Evolutionary conservation across 1,140 invertebrate species (phyloP).

Genomic region (Lordiphosa collinella): DNA sequence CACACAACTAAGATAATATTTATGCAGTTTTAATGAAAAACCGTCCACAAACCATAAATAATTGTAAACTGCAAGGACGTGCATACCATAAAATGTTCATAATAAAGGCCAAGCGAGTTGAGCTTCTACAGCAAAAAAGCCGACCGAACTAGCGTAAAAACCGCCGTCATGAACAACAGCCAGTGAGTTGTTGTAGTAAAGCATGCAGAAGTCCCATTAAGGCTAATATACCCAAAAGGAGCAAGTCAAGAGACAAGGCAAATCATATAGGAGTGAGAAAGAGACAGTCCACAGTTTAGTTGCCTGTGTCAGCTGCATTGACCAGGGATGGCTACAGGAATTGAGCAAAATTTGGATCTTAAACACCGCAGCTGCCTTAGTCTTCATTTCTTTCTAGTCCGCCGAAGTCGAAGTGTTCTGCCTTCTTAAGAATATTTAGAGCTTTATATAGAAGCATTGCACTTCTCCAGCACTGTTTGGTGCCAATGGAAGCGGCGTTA

Average conservation of each 20-base stretch:
- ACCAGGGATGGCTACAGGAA: constrained; percentile 1
- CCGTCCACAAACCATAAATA: constrained; percentile 69
- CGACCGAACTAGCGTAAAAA: too few relatives aligned
- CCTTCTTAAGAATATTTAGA: too few relatives aligned
- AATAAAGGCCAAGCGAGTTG: constrained; percentile 23
- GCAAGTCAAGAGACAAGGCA: constrained; percentile 31
- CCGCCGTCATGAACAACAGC: constrained; percentile 24
- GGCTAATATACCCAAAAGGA: constrained; percentile 65
- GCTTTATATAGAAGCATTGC: too few relatives aligned
- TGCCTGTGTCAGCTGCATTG: constrained; percentile 32
- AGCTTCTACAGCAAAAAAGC: constrained; percentile 16
- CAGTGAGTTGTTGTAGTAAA: constrained; percentile 53
- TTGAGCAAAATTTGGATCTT: neutral
- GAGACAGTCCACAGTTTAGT: constrained; percentile 35
- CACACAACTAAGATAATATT: constrained; percentile 40
- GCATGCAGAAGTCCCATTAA: constrained; percentile 67
- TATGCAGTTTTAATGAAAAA: constrained; percentile 63
- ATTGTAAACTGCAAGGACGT: constrained; percentile 68
- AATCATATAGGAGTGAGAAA: constrained; percentile 12
- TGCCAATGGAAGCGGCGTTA: constrained; percentile 24
- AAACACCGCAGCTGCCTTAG: too few relatives aligned
- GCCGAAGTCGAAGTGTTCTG: too few relatives aligned
- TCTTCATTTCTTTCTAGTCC: too few relatives aligned
- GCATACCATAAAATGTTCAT: constrained; percentile 55
- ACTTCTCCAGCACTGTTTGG: constrained; percentile 17